Evolutionary conservation across 2,888 invertebrate genomes (phyloP).

Genomic region (Gerris lacustris): DNA sequence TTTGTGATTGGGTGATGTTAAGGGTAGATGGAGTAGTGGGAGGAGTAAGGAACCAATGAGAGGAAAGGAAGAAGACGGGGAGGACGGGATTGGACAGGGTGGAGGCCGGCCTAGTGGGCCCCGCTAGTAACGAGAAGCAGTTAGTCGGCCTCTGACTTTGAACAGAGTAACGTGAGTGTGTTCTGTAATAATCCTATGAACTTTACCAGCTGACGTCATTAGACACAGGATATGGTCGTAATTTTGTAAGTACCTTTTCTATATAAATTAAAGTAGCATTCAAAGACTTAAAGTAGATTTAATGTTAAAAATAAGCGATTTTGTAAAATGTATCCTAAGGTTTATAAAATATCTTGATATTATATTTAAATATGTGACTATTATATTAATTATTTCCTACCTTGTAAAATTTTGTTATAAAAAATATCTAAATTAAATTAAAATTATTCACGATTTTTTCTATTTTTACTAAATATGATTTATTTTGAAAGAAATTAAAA

Average conservation of each 20-base stretch:
- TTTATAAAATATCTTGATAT: too few species aligned
- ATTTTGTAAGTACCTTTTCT: conserved; percentile 17
- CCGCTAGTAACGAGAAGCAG: neutral
- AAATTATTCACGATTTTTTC: too few species aligned
- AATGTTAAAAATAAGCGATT: too few species aligned
- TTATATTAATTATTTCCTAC: too few species aligned
- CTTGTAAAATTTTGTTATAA: too few species aligned
- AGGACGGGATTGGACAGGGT: neutral
- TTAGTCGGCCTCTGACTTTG: conserved; percentile 5
- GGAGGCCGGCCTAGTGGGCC: conserved; percentile 3
- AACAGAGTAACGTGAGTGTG: conserved; percentile 3
- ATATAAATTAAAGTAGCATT: too few species aligned
- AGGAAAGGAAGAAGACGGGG: neutral
- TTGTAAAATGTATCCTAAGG: too few species aligned
- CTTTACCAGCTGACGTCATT: neutral
- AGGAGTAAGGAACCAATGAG: neutral
- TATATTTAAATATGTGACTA: too few species aligned
- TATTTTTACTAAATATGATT: too few species aligned
- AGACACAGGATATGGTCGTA: conserved; percentile 20
- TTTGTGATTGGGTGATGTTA: neutral
- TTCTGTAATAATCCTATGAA: neutral
- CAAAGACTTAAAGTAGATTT: too few species aligned
- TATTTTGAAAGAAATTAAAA: too few species aligned
- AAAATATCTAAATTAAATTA: too few species aligned
- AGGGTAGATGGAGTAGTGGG: neutral